These are phyloP conservation scores for Zeus faber DNA, from an alignment of 2,113 vertebrate genomes.

Conservation along the genomic window DNA sequence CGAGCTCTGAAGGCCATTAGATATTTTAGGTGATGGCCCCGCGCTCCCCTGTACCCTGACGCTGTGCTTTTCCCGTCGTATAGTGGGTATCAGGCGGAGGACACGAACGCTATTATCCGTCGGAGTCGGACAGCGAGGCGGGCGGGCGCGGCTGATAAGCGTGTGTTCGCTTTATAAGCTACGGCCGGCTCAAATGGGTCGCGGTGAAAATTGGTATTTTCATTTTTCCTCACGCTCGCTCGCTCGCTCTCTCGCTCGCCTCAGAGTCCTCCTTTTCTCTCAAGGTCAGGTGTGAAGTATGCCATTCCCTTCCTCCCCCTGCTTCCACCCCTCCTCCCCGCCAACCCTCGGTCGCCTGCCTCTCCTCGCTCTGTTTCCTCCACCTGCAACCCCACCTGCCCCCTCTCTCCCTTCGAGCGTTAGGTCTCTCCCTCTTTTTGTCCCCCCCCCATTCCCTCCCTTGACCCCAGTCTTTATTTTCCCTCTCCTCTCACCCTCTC, in stretches of 20 bases:
- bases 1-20: conserved; percentile 56
- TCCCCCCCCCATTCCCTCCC: neutral
- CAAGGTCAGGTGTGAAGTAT: neutral
- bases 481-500: conserved; percentile 5
- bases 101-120: conserved; percentile 56
- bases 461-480: conserved; percentile 19
- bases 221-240: neutral
- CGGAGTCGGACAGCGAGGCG: conserved; percentile 10
- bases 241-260: conserved; percentile 8
- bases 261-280: conserved; percentile 1
- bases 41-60: conserved; percentile 35
- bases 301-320: neutral
- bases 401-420: conserved; percentile 14
- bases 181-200: conserved; percentile 45
- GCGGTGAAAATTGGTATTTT: conserved; percentile 49
- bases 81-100: conserved; percentile 55
- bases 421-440: conserved; percentile 11
- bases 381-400: conserved; percentile 5
- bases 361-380: conserved; percentile 38
- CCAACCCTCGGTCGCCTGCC: conserved; percentile 26
- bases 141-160: conserved; percentile 42
- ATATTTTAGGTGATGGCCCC: conserved; percentile 63
- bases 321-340: conserved; percentile 23
- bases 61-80: conserved; percentile 29
- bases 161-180: conserved; percentile 53